Evolutionary conservation across 2,797 vertebrate species (phyloP), one percentile per base, ranked within the genome.

Genomic region (Delichon dasypus): DNA sequence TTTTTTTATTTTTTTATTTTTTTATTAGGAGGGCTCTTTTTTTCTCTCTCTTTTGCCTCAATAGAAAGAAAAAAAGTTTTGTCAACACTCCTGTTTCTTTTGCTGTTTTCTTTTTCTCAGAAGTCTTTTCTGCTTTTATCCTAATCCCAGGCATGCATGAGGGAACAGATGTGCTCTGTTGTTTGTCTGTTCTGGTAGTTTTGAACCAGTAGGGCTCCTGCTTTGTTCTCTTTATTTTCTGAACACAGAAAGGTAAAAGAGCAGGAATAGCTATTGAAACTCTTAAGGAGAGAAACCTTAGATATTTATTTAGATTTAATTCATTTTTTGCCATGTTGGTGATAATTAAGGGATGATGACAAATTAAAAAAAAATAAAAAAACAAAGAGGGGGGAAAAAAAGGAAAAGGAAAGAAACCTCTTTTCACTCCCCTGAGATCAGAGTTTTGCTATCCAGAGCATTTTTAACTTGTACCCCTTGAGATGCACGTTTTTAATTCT

Each of bases 121-220:
- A 98, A 98, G 98, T 98, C 98, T 99, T 99, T 97, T 99, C 98
- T 98, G 98, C 98, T 99, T 99, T 98, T 98, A 98, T 99, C 99
- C 98, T 99, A 99, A 98, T 99, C 99, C 98, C 98, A 98, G 98
- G 98, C 99, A 99, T 99, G 99, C 99, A 99, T 99, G 99, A 99
- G 98, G 98, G 99, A 99, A 98, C 99, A 98, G 98, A 99, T 99
- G 98, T 99, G 98, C 99, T 98, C 98, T 99, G 99, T 99, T 99
- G 99, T 99, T 99, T 99, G 98, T 98, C 99, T 99, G 98, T 99
- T 99, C 98, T 99, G 99, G 98, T 98, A 98, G 98, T 99, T 99
- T 99, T 98, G 98, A 99, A 98, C 98, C 99, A 98, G 98, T 99
- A 98, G 99, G 99, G 98, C 98, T 98, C 98, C 98, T 74, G 96